phyloP scores from a whole-genome alignment of 2,113 vertebrate species.

The Elephas maximus region DNA sequence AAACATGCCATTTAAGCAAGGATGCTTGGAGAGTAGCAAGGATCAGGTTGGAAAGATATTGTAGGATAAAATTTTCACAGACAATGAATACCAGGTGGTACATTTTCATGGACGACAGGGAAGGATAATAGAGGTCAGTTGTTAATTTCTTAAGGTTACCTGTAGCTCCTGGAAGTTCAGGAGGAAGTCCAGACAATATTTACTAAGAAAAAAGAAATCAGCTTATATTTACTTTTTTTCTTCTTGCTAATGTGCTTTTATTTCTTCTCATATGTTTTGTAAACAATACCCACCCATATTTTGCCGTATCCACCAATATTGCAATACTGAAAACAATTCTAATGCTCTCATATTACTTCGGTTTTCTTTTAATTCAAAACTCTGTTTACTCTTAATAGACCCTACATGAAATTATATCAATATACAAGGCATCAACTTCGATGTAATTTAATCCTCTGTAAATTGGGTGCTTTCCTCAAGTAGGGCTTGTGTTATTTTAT shows the following conservation, averaged over 20 bases:
- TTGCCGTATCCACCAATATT: not conserved
- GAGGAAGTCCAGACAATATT: not conserved
- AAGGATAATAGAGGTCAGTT: not conserved
- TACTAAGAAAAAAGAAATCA: not conserved
- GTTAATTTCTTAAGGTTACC: not conserved
- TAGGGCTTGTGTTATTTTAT: not conserved
- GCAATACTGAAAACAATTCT: not conserved
- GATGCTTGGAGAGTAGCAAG: not conserved
- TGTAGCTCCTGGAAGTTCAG: not conserved
- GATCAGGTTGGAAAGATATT: not conserved
- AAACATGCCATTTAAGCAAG: not conserved
- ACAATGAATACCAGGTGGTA: not conserved
- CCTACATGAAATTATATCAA: not conserved
- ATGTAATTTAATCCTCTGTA: not conserved
- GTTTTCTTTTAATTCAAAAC: not conserved
- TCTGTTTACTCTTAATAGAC: not conserved
- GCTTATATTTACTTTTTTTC: not conserved
- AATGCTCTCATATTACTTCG: not conserved
- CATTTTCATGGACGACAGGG: not conserved
- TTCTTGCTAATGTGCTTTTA: not conserved
- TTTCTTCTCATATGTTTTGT: not conserved
- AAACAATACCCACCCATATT: not conserved
- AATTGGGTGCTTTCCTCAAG: constrained; percentile 13
- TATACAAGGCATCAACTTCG: not conserved
- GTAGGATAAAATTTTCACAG: not conserved